phyloP scores from a whole-genome alignment of 1,140 invertebrate genomes.

The Leguminivora glycinivorella region DNA sequence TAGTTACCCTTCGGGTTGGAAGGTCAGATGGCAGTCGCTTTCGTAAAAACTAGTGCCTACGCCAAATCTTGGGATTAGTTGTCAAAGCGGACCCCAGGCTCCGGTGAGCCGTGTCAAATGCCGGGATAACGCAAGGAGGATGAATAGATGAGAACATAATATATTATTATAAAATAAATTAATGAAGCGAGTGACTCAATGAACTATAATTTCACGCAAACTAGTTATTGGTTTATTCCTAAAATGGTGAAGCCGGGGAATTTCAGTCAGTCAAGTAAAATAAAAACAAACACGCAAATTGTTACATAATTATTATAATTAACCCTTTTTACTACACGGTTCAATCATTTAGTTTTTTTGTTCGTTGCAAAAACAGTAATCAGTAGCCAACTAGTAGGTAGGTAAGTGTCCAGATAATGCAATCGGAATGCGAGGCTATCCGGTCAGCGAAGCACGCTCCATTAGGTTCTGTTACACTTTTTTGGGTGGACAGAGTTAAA shows the following conservation, averaged over 20 bases:
- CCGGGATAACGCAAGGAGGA: too few species aligned
- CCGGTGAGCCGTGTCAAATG: too few species aligned
- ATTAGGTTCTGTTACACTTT: slow-evolving; percentile 19
- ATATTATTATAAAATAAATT: too few species aligned
- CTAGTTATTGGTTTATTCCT: too few species aligned
- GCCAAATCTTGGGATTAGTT: too few species aligned
- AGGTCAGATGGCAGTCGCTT: too few species aligned
- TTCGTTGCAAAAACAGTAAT: slow-evolving; percentile 22
- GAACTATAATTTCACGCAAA: background rate
- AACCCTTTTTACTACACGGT: background rate
- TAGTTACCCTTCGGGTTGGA: too few species aligned
- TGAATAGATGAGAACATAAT: too few species aligned
- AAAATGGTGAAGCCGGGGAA: background rate
- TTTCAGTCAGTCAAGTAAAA: background rate
- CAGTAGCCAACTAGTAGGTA: slow-evolving; percentile 5
- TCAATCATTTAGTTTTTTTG: slow-evolving; percentile 5
- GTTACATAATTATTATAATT: slow-evolving; percentile 8
- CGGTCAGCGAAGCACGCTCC: background rate
- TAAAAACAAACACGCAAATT: slow-evolving; percentile 39
- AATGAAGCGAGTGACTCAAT: background rate
- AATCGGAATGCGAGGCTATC: slow-evolving; percentile 21
- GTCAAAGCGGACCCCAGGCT: too few species aligned
- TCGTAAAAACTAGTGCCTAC: too few species aligned
- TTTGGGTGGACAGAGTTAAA: background rate
- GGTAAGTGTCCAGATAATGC: background rate